phyloP scores from a whole-genome alignment of 2,888 invertebrate genomes.

The Chrysolina oricalcia region DNA sequence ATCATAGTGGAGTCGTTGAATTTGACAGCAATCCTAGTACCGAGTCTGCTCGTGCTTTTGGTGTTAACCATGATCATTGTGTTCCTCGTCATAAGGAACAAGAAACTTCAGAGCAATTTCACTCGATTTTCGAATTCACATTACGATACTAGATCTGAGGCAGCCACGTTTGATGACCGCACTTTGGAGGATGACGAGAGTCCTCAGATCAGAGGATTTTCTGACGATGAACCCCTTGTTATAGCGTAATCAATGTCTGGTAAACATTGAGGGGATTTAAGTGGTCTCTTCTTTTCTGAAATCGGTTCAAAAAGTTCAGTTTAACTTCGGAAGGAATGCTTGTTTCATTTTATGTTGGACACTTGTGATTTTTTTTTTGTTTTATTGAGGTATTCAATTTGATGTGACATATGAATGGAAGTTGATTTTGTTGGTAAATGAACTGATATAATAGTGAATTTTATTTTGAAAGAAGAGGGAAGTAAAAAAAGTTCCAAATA shows the following conservation, averaged over 20 bases:
- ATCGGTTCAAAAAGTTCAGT: not conserved
- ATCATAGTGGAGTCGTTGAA: constrained; percentile 56
- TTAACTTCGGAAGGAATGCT: not conserved
- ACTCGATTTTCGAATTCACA: constrained; percentile 87
- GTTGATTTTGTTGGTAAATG: no score
- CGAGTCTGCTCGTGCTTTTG: constrained; percentile 67
- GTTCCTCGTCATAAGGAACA: constrained; percentile 78
- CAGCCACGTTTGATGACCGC: constrained; percentile 86
- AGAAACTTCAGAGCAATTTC: constrained; percentile 84
- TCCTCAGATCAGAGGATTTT: constrained; percentile 89
- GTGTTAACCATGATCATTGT: constrained; percentile 77
- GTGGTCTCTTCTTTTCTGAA: not conserved
- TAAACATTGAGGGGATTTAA: not conserved
- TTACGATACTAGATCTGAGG: constrained; percentile 90
- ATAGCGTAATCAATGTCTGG: constrained; percentile 79
- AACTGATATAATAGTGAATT: no score
- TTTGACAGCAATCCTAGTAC: constrained; percentile 69
- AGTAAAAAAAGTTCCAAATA: no score
- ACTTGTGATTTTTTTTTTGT: no score
- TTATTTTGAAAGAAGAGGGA: no score
- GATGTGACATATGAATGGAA: no score
- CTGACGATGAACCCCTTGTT: constrained; percentile 95
- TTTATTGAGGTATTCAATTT: no score
- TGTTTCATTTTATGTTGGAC: no score
- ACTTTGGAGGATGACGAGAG: constrained; percentile 89